Evolutionary conservation across 2,888 invertebrate genomes (phyloP).

Genomic region (Tethea ocularis): DNA sequence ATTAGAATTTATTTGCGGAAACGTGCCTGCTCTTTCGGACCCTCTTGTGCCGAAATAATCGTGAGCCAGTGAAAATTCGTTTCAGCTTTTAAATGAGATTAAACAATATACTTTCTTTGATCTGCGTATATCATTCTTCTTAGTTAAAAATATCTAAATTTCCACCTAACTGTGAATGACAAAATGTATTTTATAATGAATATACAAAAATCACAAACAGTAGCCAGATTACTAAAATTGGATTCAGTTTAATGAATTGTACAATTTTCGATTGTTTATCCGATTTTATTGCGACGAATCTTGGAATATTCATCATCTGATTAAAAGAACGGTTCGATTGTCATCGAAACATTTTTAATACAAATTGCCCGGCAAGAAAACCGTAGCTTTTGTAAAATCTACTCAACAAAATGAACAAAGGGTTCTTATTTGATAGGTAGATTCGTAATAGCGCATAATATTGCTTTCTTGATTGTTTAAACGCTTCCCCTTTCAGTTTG

Average conservation of each 20-base stretch:
- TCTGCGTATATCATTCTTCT: neutral
- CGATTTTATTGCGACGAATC: neutral
- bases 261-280: too few species aligned
- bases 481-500: constrained; percentile 43
- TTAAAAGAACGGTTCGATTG: neutral
- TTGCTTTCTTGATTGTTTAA: constrained; percentile 59
- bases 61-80: constrained; percentile 37
- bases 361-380: neutral
- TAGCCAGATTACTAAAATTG: too few species aligned
- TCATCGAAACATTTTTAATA: neutral
- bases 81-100: constrained; percentile 28
- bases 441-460: constrained; percentile 53
- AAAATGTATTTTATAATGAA: too few species aligned
- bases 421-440: constrained; percentile 42
- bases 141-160: neutral
- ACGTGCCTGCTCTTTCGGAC: constrained; percentile 51
- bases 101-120: neutral
- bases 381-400: constrained; percentile 17
- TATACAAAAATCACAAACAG: too few species aligned
- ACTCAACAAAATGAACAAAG: constrained; percentile 52
- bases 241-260: too few species aligned
- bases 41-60: constrained; percentile 23
- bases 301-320: neutral
- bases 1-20: constrained; percentile 77
- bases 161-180: too few species aligned